Base-by-base conservation (phyloP, 2,888 invertebrate species). In the Cephus pulcher region DNA sequence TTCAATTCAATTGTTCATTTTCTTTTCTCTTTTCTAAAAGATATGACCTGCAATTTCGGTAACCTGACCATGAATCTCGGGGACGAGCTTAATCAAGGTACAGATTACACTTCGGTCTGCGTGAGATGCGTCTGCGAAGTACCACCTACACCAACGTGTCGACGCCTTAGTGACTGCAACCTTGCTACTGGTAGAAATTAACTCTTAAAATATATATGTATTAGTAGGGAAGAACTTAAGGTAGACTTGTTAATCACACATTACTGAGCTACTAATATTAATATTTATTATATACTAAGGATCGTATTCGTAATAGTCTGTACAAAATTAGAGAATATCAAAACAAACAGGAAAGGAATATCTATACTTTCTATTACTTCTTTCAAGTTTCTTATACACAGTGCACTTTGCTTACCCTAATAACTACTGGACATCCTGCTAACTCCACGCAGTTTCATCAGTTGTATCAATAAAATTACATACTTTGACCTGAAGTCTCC, bases 401-500 rank as follows among this genome's bases (percentile, higher is more conserved):
- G 11, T 35, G 35, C 15, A 37, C 11, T 35, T 35, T 11, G 11
- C 2, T 35, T 35, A 35, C 11, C 11, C 11, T 35, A 11, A 35
- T 11, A 35, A 35, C 11, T 35, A 11, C 35, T 35, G 1, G 2
- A 35, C n/a, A 75, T 30, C 4, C n/a, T 37, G 74, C 40, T 40
- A 75, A 40, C 12, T n/a, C 56, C 40, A 75, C 15, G 32, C 15
- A 34, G 4, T 15, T 4, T 15, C 40, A 40, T 15, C 15, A 40
- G 12, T 40, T 40, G 40, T 40, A 40, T 40, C 40, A 40, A 12
- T 40, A 1, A 40, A 12, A 40, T 12, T 15, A 40, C 40, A 15
- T 70, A 95, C 96, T 92, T 92, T 85, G 94, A 92, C 32, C 92
- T 87, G 85, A 99, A 93, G 88, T 98, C 34, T 34, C 34, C 11